phyloP scores from a whole-genome alignment of 2,888 invertebrate genomes.

The Apamea crenata region DNA sequence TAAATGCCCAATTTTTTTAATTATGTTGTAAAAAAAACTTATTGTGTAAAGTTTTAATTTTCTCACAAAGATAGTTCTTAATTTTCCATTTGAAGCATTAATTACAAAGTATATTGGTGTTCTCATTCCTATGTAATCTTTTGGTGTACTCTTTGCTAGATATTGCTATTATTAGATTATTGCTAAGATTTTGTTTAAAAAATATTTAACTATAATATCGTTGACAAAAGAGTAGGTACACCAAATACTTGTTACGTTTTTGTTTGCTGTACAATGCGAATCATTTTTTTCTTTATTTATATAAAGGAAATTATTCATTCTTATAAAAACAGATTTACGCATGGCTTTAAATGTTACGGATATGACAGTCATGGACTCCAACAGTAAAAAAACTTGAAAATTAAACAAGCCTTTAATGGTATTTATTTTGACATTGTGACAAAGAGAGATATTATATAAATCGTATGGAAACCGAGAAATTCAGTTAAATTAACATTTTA shows the following conservation, averaged over 20 bases:
- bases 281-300: slow-evolving; percentile 27
- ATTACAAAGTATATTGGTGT: slow-evolving; percentile 30
- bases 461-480: neutral
- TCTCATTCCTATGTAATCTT: slow-evolving; percentile 25
- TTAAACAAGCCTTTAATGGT: neutral
- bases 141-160: slow-evolving; percentile 37
- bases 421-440: slow-evolving; percentile 42
- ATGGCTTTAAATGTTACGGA: slow-evolving; percentile 75
- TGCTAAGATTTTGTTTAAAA: no score
- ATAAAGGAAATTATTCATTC: slow-evolving; percentile 21
- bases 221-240: slow-evolving; percentile 28
- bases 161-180: no score
- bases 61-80: neutral
- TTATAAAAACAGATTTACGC: slow-evolving; percentile 59
- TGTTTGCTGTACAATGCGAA: slow-evolving; percentile 48
- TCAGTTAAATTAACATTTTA: neutral
- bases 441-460: neutral
- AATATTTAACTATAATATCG: neutral
- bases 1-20: neutral
- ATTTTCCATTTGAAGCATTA: neutral
- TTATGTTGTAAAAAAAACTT: no score
- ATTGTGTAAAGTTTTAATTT: neutral
- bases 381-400: slow-evolving; percentile 3
- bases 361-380: slow-evolving; percentile 20
- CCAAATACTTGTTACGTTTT: slow-evolving; percentile 38